phyloP scores from a whole-genome alignment of 2,888 invertebrate genomes.

The Pyrocoelia pectoralis region DNA sequence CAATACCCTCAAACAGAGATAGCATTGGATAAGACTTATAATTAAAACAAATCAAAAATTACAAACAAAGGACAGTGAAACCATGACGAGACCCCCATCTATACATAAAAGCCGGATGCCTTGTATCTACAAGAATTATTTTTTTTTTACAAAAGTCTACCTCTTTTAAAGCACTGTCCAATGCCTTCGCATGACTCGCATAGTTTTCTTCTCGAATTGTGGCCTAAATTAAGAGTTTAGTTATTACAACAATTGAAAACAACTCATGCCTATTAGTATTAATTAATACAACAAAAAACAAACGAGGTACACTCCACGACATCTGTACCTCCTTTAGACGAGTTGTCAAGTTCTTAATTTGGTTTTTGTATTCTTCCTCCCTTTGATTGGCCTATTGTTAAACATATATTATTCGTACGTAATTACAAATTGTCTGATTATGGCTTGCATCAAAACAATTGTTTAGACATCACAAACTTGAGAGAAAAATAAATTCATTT shows the following conservation, averaged over 20 bases:
- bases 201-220: conserved; percentile 95
- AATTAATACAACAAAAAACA: conserved; percentile 33
- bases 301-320: conserved; percentile 36
- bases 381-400: conserved; percentile 92
- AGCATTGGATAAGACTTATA: conserved; percentile 27
- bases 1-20: conserved; percentile 26
- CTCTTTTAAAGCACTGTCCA: conserved; percentile 92
- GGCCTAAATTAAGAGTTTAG: conserved; percentile 72
- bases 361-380: conserved; percentile 99
- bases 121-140: conserved; percentile 28
- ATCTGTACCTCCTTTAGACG: conserved; percentile 97
- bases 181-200: conserved; percentile 88
- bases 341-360: conserved; percentile 98
- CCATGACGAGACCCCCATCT: conserved; percentile 31
- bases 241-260: conserved; percentile 55
- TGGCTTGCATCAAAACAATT: not conserved
- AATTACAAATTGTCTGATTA: not conserved
- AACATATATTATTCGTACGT: conserved; percentile 15
- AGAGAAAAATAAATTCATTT: too few relatives aligned
- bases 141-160: conserved; percentile 64
- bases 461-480: too few relatives aligned
- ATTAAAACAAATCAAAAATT: conserved; percentile 3
- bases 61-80: conserved; percentile 16
- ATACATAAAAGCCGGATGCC: conserved; percentile 14
- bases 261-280: conserved; percentile 41